A percentile compares a stretch with the other conserved stretches of the same genome.
Conservation (phyloP, 37 sponge, comb jelly and placozoan species). For the Diacarnus erythraeanus region DNA sequence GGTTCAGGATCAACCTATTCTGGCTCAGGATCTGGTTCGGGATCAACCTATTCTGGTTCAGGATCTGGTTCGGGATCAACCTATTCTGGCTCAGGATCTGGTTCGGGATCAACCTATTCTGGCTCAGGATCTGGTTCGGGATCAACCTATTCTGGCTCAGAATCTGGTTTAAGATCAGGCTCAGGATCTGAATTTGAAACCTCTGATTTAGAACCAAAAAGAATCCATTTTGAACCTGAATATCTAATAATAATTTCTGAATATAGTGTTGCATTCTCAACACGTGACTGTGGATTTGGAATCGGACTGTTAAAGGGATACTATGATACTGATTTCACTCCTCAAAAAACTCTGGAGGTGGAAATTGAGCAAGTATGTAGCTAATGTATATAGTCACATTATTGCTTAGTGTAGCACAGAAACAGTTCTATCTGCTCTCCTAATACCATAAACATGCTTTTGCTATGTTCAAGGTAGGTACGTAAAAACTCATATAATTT, state of each 20-base stretch:
- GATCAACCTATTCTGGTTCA: background rate
- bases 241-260: background rate
- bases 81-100: background rate
- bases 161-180: background rate
- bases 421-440: too few species aligned
- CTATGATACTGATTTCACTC: background rate
- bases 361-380: background rate
- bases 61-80: background rate
- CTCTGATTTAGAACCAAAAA: too few species aligned
- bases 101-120: background rate
- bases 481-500: too few species aligned
- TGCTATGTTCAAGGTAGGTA: too few species aligned
- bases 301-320: conserved; percentile 38
- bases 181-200: background rate
- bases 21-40: background rate
- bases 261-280: background rate
- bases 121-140: background rate
- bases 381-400: too few species aligned
- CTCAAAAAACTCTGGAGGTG: background rate
- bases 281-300: conserved; percentile 46
- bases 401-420: too few species aligned
- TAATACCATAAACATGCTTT: too few species aligned
- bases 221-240: background rate
- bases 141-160: background rate
- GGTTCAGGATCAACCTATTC: too few species aligned